Conservation (phyloP, 2,113 vertebrate species). For the Stegastes partitus region DNA sequence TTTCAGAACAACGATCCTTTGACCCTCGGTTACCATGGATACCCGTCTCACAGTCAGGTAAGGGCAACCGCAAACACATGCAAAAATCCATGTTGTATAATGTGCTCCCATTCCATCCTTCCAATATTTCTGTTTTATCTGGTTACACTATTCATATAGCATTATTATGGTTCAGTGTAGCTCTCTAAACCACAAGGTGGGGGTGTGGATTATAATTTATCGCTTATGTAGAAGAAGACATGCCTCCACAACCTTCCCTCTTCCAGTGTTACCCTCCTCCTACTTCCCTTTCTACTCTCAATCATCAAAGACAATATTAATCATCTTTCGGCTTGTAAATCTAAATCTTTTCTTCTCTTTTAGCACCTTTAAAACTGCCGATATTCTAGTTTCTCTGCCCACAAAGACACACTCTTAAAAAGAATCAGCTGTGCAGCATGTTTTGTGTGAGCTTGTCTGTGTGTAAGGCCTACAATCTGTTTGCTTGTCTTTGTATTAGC, state of each 20-base stretch:
- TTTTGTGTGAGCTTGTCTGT: slow-evolving; percentile 13
- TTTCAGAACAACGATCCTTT: slow-evolving; percentile 85
- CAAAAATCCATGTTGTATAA: slow-evolving; percentile 17
- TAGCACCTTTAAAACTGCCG: slow-evolving; percentile 11
- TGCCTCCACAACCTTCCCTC: slow-evolving; percentile 51
- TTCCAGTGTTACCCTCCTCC: slow-evolving; percentile 41
- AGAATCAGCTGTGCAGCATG: not conserved
- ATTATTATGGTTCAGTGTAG: slow-evolving; percentile 42
- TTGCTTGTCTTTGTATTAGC: slow-evolving; percentile 71
- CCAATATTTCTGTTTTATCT: slow-evolving; percentile 10
- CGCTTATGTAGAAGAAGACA: slow-evolving; percentile 57
- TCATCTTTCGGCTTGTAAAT: slow-evolving; percentile 35
- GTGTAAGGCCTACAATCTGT: slow-evolving; percentile 49
- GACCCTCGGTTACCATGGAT: slow-evolving; percentile 84
- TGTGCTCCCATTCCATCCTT: not conserved
- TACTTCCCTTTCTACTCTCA: slow-evolving; percentile 21
- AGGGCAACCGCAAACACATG: slow-evolving; percentile 39
- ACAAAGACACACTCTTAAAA: slow-evolving; percentile 13
- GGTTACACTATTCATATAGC: slow-evolving; percentile 20
- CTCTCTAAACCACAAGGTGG: slow-evolving; percentile 72
- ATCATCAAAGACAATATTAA: slow-evolving; percentile 22
- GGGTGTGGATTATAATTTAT: slow-evolving; percentile 74
- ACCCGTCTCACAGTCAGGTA: slow-evolving; percentile 84
- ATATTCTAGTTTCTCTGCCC: slow-evolving; percentile 18
- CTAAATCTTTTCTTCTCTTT: slow-evolving; percentile 18